phyloP scores from a whole-genome alignment of 1,140 invertebrate species.

The Drosophila nikananu region DNA sequence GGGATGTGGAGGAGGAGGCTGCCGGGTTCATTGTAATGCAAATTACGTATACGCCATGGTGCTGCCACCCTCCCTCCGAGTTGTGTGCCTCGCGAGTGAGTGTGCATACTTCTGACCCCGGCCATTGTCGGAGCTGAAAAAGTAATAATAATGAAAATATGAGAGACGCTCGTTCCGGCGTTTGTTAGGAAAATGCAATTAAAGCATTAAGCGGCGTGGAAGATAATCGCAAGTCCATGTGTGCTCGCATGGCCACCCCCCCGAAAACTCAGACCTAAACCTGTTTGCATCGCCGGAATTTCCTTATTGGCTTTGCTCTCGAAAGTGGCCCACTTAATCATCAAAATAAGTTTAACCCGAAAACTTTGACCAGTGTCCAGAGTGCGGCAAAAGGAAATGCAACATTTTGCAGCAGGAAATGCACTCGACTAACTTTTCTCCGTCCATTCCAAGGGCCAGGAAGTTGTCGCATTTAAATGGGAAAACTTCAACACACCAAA shows the following conservation, averaged over 20 bases:
- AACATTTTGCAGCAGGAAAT: constrained; percentile 72
- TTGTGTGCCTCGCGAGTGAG: constrained; percentile 19
- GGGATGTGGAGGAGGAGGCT: constrained; percentile 1
- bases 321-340: constrained; percentile 66
- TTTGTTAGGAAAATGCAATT: constrained; percentile 58
- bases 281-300: constrained; percentile 24
- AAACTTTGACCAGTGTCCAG: constrained; percentile 40
- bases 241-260: not conserved
- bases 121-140: constrained; percentile 52
- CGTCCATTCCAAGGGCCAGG: constrained; percentile 38
- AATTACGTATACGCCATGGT: constrained; percentile 76
- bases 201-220: constrained; percentile 59
- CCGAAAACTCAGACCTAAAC: constrained; percentile 12
- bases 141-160: constrained; percentile 64
- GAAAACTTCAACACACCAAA: constrained; percentile 64
- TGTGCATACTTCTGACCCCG: constrained; percentile 39
- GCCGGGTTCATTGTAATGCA: constrained; percentile 74
- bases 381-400: constrained; percentile 56
- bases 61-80: constrained; percentile 10
- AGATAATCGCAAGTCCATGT: constrained; percentile 36
- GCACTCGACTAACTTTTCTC: constrained; percentile 65
- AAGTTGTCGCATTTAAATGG: constrained; percentile 70
- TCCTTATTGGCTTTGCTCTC: constrained; percentile 44
- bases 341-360: constrained; percentile 52
- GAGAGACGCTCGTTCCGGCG: constrained; percentile 20